Percentiles rank a stretch among this genome's conserved stretches.
These are phyloP conservation scores for Cebidichthys violaceus DNA, from an alignment of 2,113 vertebrate genomes.

Conservation along the genomic window DNA sequence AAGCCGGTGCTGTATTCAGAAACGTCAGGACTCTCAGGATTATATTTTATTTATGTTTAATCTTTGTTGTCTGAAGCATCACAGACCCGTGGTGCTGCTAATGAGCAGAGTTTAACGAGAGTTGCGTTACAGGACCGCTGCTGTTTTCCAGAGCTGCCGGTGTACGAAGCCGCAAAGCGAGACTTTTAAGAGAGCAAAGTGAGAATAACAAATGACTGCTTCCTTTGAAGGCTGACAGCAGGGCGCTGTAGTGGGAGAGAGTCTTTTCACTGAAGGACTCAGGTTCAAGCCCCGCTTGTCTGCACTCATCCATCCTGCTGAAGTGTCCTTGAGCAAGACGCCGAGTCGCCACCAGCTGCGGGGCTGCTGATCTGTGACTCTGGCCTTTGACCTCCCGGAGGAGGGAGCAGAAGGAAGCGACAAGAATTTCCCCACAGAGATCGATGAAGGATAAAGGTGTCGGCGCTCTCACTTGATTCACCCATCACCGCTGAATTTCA, in stretches of 20 bases:
- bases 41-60: background rate
- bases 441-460: slow-evolving; percentile 39
- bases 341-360: slow-evolving; percentile 16
- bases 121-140: slow-evolving; percentile 12
- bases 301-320: slow-evolving; percentile 51
- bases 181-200: slow-evolving; percentile 34
- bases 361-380: slow-evolving; percentile 27
- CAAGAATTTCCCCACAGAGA: slow-evolving; percentile 7
- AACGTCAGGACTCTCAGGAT: background rate
- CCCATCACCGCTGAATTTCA: slow-evolving; percentile 21
- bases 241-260: slow-evolving; percentile 9
- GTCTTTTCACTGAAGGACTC: slow-evolving; percentile 43
- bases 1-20: background rate
- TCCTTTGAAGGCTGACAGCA: slow-evolving; percentile 29
- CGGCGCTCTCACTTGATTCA: slow-evolving; percentile 16
- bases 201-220: slow-evolving; percentile 50
- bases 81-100: slow-evolving; percentile 8
- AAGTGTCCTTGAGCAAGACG: slow-evolving; percentile 61
- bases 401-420: slow-evolving; percentile 20
- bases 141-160: slow-evolving; percentile 9
- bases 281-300: slow-evolving; percentile 44
- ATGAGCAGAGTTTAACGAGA: slow-evolving; percentile 12
- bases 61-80: background rate
- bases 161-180: slow-evolving; percentile 16
- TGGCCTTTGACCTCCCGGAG: slow-evolving; percentile 42